These are phyloP conservation scores for Montifringilla adamsi DNA, from an alignment of 2,113 vertebrate genomes.

Conservation along the genomic window DNA sequence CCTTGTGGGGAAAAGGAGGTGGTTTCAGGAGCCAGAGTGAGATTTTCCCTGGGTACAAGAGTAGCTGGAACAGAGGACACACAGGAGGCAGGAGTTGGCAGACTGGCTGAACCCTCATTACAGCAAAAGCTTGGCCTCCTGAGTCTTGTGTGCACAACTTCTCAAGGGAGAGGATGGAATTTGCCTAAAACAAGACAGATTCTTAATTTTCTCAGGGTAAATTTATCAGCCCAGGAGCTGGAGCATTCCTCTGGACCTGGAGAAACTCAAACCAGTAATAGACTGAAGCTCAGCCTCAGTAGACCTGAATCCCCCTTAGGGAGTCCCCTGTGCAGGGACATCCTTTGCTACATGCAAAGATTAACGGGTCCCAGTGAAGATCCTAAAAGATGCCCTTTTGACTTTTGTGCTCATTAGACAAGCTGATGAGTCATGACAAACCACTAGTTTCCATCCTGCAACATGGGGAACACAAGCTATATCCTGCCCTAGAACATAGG, in stretches of 20 bases:
- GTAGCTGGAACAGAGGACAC: not conserved
- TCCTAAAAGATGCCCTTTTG: not conserved
- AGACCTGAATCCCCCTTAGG: not conserved
- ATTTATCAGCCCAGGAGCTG: not conserved
- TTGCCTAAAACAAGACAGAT: not conserved
- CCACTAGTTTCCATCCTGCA: not conserved
- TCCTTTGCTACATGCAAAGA: not conserved
- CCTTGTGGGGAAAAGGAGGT: not conserved
- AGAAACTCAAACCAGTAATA: fast-evolving
- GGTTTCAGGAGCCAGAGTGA: not conserved
- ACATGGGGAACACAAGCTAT: not conserved
- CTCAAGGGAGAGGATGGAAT: not conserved
- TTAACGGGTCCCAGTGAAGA: not conserved
- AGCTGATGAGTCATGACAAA: not conserved
- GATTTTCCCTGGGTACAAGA: not conserved
- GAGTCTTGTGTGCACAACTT: not conserved
- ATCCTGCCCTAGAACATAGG: not conserved
- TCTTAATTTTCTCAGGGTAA: not conserved
- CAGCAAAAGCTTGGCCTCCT: not conserved
- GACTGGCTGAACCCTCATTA: not conserved
- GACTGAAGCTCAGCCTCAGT: not conserved
- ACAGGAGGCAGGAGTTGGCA: not conserved
- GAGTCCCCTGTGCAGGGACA: not conserved
- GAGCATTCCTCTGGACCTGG: not conserved
- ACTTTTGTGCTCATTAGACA: not conserved